Conservation (phyloP, 1,140 invertebrate species). For the Geopemphigus sp. region DNA sequence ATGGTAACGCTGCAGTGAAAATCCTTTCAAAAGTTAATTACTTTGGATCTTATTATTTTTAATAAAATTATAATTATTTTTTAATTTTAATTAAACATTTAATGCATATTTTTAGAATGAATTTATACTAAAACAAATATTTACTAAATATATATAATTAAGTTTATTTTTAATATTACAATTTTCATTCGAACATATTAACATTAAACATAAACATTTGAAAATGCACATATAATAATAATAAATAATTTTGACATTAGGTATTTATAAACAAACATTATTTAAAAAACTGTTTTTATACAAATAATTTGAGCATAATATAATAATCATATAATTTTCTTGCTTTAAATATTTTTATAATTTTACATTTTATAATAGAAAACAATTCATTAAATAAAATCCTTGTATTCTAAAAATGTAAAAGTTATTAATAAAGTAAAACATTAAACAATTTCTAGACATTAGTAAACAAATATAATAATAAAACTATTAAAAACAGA, state of each 20-base stretch:
- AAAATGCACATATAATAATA: conserved; percentile 1
- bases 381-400: no score
- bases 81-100: not conserved
- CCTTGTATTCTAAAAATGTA: no score
- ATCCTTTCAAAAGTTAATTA: conserved; percentile 23
- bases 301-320: not conserved
- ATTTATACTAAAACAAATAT: not conserved
- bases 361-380: no score
- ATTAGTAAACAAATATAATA: no score
- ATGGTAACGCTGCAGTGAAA: conserved; percentile 19
- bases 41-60: conserved; percentile 2
- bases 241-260: conserved; percentile 13
- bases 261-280: not conserved
- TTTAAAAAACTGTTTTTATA: not conserved
- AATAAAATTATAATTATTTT: not conserved
- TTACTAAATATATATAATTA: not conserved
- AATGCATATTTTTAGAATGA: not conserved
- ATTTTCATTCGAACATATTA: not conserved
- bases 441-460: no score
- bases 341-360: not conserved
- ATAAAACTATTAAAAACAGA: no score
- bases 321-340: not conserved
- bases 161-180: conserved; percentile 1
- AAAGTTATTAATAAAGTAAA: no score
- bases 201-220: not conserved